Percentiles rank a stretch among this genome's conserved stretches.
Conservation (phyloP, 2,797 vertebrate species). For the Cossypha polioptera region DNA sequence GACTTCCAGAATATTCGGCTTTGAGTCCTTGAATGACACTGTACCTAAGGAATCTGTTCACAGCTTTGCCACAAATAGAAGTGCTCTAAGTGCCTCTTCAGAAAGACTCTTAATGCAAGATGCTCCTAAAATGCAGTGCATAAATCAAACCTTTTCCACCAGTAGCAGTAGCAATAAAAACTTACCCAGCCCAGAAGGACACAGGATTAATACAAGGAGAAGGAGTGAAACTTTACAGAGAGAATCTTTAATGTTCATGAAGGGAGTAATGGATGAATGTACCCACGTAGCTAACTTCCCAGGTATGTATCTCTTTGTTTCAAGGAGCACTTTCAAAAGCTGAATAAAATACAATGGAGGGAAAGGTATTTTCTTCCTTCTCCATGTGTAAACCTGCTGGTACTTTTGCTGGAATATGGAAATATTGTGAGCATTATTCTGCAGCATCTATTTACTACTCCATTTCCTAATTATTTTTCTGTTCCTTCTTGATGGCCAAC, state of each 20-base stretch:
- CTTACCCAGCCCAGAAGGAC: constrained; percentile 14
- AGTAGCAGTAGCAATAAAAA: constrained; percentile 63
- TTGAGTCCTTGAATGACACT: constrained; percentile 54
- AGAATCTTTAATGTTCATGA: constrained; percentile 95
- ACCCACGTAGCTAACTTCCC: constrained; percentile 98
- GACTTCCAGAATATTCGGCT: constrained; percentile 73
- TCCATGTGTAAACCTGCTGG: not conserved
- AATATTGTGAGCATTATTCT: not conserved
- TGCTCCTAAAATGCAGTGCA: constrained; percentile 45
- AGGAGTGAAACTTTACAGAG: constrained; percentile 79
- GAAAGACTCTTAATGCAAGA: constrained; percentile 69
- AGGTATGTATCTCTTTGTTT: constrained; percentile 74
- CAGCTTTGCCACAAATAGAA: constrained; percentile 47
- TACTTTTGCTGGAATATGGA: not conserved
- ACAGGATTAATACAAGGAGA: constrained; percentile 46
- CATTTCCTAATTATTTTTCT: not conserved
- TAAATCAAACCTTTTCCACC: constrained; percentile 74
- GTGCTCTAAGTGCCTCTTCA: constrained; percentile 59
- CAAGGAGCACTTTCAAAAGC: not conserved
- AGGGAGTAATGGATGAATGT: constrained; percentile 99
- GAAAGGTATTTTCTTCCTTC: not conserved
- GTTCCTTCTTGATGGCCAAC: not conserved
- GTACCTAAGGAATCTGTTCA: constrained; percentile 49
- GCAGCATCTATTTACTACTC: not conserved
- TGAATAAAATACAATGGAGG: not conserved